phyloP scores from a whole-genome alignment of 2,113 vertebrate species.

The Hydrolagus affinis region DNA sequence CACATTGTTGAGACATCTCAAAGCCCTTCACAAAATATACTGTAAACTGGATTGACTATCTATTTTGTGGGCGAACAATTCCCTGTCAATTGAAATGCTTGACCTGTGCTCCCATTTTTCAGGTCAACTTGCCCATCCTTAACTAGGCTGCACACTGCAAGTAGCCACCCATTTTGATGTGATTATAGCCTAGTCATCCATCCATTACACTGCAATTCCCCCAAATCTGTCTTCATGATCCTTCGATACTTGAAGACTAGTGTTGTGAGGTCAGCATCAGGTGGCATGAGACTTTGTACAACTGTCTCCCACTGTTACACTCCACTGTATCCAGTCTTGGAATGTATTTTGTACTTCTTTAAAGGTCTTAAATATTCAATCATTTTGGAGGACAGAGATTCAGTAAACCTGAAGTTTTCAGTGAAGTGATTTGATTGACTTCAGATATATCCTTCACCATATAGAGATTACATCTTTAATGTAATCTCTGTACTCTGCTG shows the following conservation, averaged over 20 bases:
- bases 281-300: neutral
- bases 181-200: neutral
- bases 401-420: neutral
- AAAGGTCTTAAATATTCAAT: neutral
- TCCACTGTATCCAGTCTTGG: neutral
- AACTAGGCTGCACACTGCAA: neutral
- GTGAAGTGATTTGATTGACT: neutral
- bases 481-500: too few relatives aligned
- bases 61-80: neutral
- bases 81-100: neutral
- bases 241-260: neutral
- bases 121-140: neutral
- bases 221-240: neutral
- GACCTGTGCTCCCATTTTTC: neutral
- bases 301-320: neutral
- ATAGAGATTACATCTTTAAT: neutral
- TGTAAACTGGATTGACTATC: too few relatives aligned
- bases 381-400: neutral
- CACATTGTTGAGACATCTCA: too few relatives aligned
- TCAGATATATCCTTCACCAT: neutral
- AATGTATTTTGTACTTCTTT: too few relatives aligned
- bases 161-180: neutral
- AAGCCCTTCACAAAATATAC: too few relatives aligned
- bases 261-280: neutral
- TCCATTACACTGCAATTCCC: neutral